phyloP scores from a whole-genome alignment of 1,140 invertebrate genomes.

The Cotesia chilonis region DNA sequence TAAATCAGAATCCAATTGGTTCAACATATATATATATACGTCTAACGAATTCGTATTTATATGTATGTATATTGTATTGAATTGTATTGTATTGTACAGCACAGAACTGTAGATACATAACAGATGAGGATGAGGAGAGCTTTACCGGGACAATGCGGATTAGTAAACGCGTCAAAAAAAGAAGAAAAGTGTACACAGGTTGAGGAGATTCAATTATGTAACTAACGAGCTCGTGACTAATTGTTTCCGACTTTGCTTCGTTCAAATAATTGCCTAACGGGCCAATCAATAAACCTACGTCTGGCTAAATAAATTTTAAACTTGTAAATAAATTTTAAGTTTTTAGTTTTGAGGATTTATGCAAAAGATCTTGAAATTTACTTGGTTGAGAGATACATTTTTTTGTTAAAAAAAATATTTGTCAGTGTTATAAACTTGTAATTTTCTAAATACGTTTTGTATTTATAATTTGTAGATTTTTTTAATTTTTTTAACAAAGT shows the following conservation, averaged over 20 bases:
- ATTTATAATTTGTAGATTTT: too few relatives aligned
- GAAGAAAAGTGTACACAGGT: slow-evolving; percentile 29
- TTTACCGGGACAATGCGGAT: not conserved
- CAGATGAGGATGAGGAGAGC: slow-evolving; percentile 1
- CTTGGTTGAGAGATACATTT: too few relatives aligned
- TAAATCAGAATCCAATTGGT: slow-evolving; percentile 41
- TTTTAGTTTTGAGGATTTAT: too few relatives aligned
- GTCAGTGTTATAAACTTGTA: too few relatives aligned
- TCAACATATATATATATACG: slow-evolving; percentile 12
- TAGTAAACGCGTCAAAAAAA: slow-evolving; percentile 16
- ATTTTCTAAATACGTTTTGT: too few relatives aligned
- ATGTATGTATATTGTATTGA: not conserved
- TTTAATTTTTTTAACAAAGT: too few relatives aligned
- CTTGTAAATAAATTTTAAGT: not conserved
- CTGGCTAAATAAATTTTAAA: not conserved
- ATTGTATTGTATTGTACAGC: not conserved
- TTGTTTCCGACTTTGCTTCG: slow-evolving; percentile 57
- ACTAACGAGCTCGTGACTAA: slow-evolving; percentile 50
- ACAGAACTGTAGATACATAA: slow-evolving; percentile 2
- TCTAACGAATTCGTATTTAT: not conserved
- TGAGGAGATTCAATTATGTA: slow-evolving; percentile 47
- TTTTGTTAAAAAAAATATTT: too few relatives aligned
- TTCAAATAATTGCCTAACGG: slow-evolving; percentile 48
- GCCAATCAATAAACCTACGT: slow-evolving; percentile 22
- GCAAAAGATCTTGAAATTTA: too few relatives aligned